phyloP scores from a whole-genome alignment of 2,113 vertebrate species.

The Phalacrocorax carbo region DNA sequence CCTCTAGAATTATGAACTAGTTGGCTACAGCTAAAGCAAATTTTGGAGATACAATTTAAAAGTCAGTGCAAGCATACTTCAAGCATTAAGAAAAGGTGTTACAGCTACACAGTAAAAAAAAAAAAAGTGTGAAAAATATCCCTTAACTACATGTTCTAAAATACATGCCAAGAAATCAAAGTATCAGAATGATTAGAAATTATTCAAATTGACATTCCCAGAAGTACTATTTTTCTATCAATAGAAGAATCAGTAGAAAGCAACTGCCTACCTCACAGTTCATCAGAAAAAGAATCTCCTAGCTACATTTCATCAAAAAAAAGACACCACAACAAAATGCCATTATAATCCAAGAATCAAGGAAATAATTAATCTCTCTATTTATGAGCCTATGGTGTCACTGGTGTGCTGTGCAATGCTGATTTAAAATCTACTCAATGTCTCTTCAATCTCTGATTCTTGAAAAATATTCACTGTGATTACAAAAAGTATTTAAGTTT shows the following conservation, averaged over 20 bases:
- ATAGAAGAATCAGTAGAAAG: slow-evolving; percentile 49
- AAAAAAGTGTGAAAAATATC: background rate
- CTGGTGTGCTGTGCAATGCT: background rate
- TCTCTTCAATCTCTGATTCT: slow-evolving; percentile 23
- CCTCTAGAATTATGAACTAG: background rate
- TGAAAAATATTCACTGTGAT: background rate
- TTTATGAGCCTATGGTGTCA: background rate
- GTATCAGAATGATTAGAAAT: slow-evolving; percentile 38
- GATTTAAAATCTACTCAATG: slow-evolving; percentile 26
- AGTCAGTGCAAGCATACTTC: background rate
- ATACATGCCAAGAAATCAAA: slow-evolving; percentile 42
- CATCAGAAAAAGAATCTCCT: background rate
- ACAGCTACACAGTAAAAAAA: slow-evolving; percentile 7
- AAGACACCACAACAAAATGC: background rate
- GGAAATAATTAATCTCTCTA: slow-evolving; percentile 20
- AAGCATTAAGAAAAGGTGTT: background rate
- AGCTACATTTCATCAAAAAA: slow-evolving; percentile 30
- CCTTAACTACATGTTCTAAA: slow-evolving; percentile 37
- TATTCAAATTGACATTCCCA: slow-evolving; percentile 48
- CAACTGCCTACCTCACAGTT: background rate
- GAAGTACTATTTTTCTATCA: slow-evolving; percentile 53
- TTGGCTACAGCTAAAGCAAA: background rate
- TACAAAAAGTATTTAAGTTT: background rate
- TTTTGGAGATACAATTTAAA: background rate
- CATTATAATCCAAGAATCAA: slow-evolving; percentile 44